Evolutionary conservation across 1,140 invertebrate species (phyloP).

Genomic region (Stenopsyche tienmushanensis): DNA sequence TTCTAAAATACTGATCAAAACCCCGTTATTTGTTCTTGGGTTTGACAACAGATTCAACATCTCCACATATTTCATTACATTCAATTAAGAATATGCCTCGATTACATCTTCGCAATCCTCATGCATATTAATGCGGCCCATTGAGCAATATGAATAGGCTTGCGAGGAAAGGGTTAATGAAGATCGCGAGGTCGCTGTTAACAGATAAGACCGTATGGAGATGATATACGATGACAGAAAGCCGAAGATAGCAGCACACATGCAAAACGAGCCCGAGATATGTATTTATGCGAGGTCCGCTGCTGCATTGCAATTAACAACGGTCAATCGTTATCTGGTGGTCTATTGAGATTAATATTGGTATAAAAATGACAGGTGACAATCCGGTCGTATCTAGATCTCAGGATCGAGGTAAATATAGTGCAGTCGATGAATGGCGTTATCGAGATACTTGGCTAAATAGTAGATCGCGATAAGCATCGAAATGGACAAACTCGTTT

Average conservation of each 20-base stretch:
- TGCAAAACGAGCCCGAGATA: not conserved
- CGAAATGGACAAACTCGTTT: too few relatives aligned
- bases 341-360: not conserved
- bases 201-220: not conserved
- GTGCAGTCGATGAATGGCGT: too few relatives aligned
- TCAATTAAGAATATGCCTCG: too few relatives aligned
- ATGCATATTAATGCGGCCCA: slow-evolving; percentile 1
- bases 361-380: not conserved
- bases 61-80: too few relatives aligned
- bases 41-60: too few relatives aligned
- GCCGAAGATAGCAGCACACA: not conserved
- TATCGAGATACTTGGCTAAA: too few relatives aligned
- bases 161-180: not conserved
- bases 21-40: too few relatives aligned
- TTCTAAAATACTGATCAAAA: too few relatives aligned
- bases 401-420: too few relatives aligned
- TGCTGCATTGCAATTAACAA: not conserved
- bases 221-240: slow-evolving; percentile 4
- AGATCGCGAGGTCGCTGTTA: not conserved
- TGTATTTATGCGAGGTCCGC: not conserved
- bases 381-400: too few relatives aligned
- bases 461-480: too few relatives aligned
- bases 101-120: too few relatives aligned
- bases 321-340: not conserved
- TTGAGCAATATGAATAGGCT: not conserved